Percentiles rank a stretch among this genome's conserved stretches.
Conservation (phyloP, 1,140 invertebrate species). For the Heliconius nattereri region DNA sequence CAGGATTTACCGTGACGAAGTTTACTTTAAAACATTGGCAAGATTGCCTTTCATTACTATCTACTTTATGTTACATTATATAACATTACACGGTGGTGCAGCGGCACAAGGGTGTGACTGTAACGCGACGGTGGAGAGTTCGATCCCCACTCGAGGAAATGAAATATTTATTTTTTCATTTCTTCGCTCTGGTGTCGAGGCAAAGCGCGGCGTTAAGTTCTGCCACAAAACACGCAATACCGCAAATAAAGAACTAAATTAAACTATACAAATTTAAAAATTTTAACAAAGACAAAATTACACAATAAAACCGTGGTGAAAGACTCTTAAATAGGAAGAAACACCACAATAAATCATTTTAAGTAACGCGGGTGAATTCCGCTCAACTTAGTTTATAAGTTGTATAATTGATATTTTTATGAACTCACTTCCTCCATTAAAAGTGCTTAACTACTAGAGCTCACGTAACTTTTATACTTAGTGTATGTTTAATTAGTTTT, state of each 20-base stretch:
- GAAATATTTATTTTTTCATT: too few relatives aligned
- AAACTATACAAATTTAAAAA: neutral
- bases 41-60: slow-evolving; percentile 19
- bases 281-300: neutral
- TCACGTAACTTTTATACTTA: slow-evolving; percentile 1
- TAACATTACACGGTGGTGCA: neutral
- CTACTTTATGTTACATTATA: neutral
- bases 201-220: too few relatives aligned
- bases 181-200: too few relatives aligned
- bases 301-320: neutral
- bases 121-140: too few relatives aligned
- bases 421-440: slow-evolving; percentile 6
- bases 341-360: slow-evolving; percentile 4
- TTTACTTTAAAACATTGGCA: slow-evolving; percentile 23
- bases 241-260: neutral
- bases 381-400: slow-evolving; percentile 14
- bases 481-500: neutral
- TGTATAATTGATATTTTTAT: slow-evolving; percentile 24
- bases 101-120: too few relatives aligned
- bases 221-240: too few relatives aligned
- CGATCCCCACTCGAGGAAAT: too few relatives aligned
- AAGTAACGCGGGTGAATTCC: neutral
- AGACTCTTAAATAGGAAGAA: neutral
- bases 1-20: slow-evolving; percentile 21
- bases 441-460: slow-evolving; percentile 5